phyloP scores from a whole-genome alignment of 64 coral and sea anemone genomes.

The Montipora sp. region DNA sequence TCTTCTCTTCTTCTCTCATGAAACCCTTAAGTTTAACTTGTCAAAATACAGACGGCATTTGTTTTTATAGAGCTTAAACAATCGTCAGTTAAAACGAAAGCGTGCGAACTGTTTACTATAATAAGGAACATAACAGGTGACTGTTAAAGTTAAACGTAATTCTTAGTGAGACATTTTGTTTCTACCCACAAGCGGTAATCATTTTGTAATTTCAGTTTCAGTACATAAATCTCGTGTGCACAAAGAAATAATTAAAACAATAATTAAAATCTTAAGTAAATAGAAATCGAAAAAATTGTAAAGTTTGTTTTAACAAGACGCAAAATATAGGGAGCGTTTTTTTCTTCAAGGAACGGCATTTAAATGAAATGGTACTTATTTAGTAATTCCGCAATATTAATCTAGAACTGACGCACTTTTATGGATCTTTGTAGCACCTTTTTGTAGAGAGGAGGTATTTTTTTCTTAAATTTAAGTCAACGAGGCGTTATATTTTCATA shows the following conservation, averaged over 20 bases:
- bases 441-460: too few species aligned
- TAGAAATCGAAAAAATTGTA: neutral
- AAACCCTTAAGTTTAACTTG: neutral
- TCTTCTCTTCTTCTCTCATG: neutral
- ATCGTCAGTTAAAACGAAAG: neutral
- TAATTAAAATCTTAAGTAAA: neutral
- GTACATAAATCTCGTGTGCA: neutral
- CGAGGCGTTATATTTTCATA: neutral
- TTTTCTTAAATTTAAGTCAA: too few species aligned
- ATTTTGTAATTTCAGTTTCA: conserved; percentile 17
- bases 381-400: too few species aligned
- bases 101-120: conserved; percentile 14
- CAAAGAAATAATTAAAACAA: neutral
- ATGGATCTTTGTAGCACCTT: too few species aligned
- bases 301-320: neutral
- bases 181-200: neutral
- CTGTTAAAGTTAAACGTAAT: conserved; percentile 7
- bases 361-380: neutral
- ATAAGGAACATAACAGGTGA: conserved; percentile 38
- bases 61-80: neutral
- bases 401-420: too few species aligned
- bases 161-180: neutral
- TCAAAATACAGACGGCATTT: neutral
- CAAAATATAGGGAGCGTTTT: too few species aligned
- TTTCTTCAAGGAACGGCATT: neutral